Percentiles rank a stretch among this genome's conserved stretches.
phyloP scores from a whole-genome alignment of 1,140 invertebrate species.

The Linepithema humile region DNA sequence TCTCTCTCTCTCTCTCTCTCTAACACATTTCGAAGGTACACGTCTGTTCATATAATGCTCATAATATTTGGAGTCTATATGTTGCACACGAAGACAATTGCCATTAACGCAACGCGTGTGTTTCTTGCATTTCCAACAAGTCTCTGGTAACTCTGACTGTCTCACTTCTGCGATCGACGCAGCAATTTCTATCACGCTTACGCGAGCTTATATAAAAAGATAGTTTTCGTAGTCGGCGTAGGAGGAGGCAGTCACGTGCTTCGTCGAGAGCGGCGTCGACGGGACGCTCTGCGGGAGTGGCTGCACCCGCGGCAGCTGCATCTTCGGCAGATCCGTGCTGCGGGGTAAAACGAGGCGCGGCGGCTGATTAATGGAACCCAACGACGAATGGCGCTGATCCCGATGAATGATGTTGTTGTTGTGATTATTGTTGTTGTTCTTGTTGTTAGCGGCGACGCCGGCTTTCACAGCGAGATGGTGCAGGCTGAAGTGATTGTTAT shows the following conservation, averaged over 20 bases:
- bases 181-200: neutral
- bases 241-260: slow-evolving; percentile 79
- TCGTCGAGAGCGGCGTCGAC: slow-evolving; percentile 80
- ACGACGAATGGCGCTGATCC: slow-evolving; percentile 68
- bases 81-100: slow-evolving; percentile 10
- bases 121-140: slow-evolving; percentile 9
- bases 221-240: slow-evolving; percentile 87
- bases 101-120: neutral
- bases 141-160: slow-evolving; percentile 51
- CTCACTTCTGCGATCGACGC: slow-evolving; percentile 10
- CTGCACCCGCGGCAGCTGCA: slow-evolving; percentile 69
- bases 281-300: slow-evolving; percentile 81
- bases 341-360: slow-evolving; percentile 72
- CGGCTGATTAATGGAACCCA: slow-evolving; percentile 72
- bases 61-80: slow-evolving; percentile 6
- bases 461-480: slow-evolving; percentile 54
- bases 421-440: slow-evolving; percentile 58
- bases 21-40: slow-evolving; percentile 14
- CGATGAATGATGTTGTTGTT: slow-evolving; percentile 63
- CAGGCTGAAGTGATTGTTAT: slow-evolving; percentile 61
- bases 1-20: no score
- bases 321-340: slow-evolving; percentile 68
- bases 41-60: slow-evolving; percentile 1
- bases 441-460: slow-evolving; percentile 51
- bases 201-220: slow-evolving; percentile 85